Percentiles rank a stretch among this genome's conserved stretches.
These are phyloP conservation scores for Spongilla lacustris DNA, from an alignment of 37 sponge, comb jelly and placozoan genomes.

Conservation along the genomic window DNA sequence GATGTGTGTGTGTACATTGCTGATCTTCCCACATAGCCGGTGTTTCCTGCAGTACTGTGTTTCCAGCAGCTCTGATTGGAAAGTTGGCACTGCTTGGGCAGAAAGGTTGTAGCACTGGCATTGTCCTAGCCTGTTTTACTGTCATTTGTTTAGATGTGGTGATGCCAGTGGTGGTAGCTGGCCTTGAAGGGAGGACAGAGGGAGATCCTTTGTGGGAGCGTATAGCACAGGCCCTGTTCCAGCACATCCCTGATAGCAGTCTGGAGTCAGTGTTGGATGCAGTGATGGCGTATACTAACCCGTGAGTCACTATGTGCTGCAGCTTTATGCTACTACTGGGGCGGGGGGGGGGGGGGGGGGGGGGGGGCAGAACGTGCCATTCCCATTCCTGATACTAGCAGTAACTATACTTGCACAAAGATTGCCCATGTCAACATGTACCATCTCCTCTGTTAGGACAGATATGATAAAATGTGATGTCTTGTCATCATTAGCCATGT, in stretches of 20 bases:
- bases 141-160: conserved; percentile 49
- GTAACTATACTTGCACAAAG: no score
- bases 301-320: conserved; percentile 36
- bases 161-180: conserved; percentile 17
- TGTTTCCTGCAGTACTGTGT: conserved; percentile 14
- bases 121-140: no score
- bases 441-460: no score
- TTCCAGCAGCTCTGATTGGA: conserved; percentile 37
- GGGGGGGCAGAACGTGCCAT: no score
- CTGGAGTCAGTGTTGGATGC: conserved; percentile 56
- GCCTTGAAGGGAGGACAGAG: conserved; percentile 6
- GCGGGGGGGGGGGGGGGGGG: no score
- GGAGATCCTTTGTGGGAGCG: conserved; percentile 45
- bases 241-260: neutral
- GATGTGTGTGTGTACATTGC: neutral
- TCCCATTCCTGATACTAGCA: no score
- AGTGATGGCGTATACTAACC: conserved; percentile 12
- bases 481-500: no score
- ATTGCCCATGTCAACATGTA: no score
- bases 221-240: conserved; percentile 39
- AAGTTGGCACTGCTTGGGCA: conserved; percentile 32
- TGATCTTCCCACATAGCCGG: neutral
- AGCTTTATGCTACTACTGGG: no score
- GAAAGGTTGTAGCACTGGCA: conserved; percentile 2
- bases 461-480: no score